These are phyloP conservation scores for Centroberyx gerrardi DNA, from an alignment of 2,797 vertebrate genomes.

Conservation along the genomic window DNA sequence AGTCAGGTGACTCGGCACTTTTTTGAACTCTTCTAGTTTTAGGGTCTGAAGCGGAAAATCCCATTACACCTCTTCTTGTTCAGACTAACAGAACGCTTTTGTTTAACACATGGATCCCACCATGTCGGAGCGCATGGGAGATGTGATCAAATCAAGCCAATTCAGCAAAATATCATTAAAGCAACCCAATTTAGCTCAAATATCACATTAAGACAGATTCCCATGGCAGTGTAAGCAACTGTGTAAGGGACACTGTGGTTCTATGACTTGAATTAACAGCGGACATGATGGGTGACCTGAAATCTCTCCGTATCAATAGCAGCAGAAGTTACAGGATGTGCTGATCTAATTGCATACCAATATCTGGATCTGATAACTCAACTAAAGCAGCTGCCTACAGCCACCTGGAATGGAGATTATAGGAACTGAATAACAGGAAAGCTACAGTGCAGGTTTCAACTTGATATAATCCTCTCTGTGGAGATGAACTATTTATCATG, in stretches of 20 bases:
- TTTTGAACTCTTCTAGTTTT: neutral
- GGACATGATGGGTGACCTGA: neutral
- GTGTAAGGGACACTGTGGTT: neutral
- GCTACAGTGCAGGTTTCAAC: constrained; percentile 45
- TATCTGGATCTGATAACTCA: constrained; percentile 43
- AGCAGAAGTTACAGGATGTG: neutral
- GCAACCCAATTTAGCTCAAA: constrained; percentile 21
- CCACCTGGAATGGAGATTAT: constrained; percentile 33
- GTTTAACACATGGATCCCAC: neutral
- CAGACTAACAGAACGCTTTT: neutral
- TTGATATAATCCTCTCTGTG: constrained; percentile 34
- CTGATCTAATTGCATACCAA: constrained; percentile 29
- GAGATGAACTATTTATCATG: constrained; percentile 33
- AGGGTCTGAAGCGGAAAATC: neutral
- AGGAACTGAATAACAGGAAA: constrained; percentile 18
- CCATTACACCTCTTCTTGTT: neutral
- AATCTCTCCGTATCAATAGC: neutral
- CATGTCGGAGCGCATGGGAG: neutral
- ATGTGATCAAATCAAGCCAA: constrained; percentile 32
- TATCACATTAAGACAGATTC: constrained; percentile 28
- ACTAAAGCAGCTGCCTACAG: constrained; percentile 15
- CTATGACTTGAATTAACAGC: neutral
- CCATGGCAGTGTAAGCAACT: constrained; percentile 3
- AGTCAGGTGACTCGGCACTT: neutral
- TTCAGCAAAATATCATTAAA: constrained; percentile 30